phyloP scores from a whole-genome alignment of 2,888 invertebrate species.

The Synergus laeviventris region DNA sequence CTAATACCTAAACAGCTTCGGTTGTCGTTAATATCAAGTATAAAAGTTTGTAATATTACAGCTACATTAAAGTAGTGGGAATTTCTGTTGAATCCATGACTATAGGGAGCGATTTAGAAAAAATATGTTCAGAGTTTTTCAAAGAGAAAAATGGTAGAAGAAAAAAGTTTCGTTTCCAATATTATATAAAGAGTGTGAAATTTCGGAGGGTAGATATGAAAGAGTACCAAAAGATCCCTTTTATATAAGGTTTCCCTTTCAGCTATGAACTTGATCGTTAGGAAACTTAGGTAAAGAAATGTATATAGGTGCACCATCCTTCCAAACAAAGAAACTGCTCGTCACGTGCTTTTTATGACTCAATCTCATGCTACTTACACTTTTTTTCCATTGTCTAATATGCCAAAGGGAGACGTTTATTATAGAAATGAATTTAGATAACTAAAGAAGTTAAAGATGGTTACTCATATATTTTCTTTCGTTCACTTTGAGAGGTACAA shows the following conservation, averaged over 20 bases:
- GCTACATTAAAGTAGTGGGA: neutral
- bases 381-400: neutral
- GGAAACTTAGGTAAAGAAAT: slow-evolving; percentile 1
- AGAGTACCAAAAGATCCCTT: slow-evolving; percentile 18
- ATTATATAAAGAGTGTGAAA: slow-evolving; percentile 13
- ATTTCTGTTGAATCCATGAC: neutral
- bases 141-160: slow-evolving; percentile 15
- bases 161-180: slow-evolving; percentile 5
- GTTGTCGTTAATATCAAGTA: neutral
- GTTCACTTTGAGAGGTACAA: neutral
- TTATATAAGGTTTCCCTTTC: slow-evolving; percentile 31
- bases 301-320: neutral
- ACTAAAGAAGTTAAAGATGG: neutral
- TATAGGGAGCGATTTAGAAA: neutral
- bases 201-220: slow-evolving; percentile 24
- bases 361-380: slow-evolving; percentile 27
- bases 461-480: neutral
- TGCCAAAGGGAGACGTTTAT: neutral
- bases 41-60: neutral
- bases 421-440: neutral
- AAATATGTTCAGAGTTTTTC: neutral
- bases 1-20: neutral
- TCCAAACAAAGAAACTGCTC: slow-evolving; percentile 33
- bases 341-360: slow-evolving; percentile 23
- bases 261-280: slow-evolving; percentile 3